Percentiles rank a stretch among this genome's conserved stretches.
These are phyloP conservation scores for Stenoptilia bipunctidactyla DNA, from an alignment of 2,888 invertebrate genomes.

Conservation along the genomic window DNA sequence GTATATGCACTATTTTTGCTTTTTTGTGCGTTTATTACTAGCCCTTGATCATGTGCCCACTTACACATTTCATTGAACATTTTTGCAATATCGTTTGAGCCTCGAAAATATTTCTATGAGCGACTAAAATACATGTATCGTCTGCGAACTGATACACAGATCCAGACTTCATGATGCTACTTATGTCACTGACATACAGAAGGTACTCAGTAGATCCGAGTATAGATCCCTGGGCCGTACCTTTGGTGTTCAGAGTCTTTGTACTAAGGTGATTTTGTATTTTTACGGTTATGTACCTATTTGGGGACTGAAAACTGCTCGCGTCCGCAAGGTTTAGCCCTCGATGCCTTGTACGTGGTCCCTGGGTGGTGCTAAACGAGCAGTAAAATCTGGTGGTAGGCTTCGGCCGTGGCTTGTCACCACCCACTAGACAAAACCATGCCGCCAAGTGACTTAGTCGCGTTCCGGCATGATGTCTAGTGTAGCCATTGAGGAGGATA, in stretches of 20 bases:
- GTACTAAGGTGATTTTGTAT: not conserved
- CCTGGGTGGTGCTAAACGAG: too few species aligned
- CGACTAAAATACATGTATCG: not conserved
- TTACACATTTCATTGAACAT: not conserved
- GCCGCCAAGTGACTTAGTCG: too few species aligned
- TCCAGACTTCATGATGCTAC: not conserved
- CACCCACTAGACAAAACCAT: too few species aligned
- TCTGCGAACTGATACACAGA: not conserved
- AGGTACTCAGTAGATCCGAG: not conserved
- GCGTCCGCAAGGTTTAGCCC: too few species aligned
- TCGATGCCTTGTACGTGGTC: too few species aligned
- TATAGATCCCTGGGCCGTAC: conserved; percentile 3
- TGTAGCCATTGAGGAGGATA: too few species aligned
- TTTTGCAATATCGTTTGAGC: not conserved
- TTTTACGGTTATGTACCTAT: not conserved
- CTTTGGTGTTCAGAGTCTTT: not conserved
- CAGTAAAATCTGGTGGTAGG: too few species aligned
- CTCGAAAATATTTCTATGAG: not conserved
- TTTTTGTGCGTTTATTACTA: not conserved
- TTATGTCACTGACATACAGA: not conserved
- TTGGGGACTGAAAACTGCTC: too few species aligned
- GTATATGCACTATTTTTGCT: conserved; percentile 1
- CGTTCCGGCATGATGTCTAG: too few species aligned
- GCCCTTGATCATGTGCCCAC: not conserved
- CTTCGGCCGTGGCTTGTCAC: too few species aligned